Conservation (phyloP, 1,140 invertebrate species). For the Drosophila gunungcola region DNA sequence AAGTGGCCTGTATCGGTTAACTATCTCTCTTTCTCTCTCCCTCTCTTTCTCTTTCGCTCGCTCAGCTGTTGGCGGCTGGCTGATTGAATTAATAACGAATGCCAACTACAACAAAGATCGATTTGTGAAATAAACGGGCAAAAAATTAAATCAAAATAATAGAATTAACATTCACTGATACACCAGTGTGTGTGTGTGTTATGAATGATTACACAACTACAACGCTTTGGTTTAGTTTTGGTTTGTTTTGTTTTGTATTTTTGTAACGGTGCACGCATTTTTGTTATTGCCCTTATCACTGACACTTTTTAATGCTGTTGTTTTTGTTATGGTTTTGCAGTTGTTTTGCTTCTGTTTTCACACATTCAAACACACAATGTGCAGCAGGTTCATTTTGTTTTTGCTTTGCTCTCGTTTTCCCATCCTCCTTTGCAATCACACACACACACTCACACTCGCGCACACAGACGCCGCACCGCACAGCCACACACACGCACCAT, state of each 20-base stretch:
- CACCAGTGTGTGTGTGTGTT: slow-evolving; percentile 1
- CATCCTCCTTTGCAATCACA: slow-evolving; percentile 55
- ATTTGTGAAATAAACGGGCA: slow-evolving; percentile 49
- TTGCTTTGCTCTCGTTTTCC: slow-evolving; percentile 38
- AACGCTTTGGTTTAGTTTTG: slow-evolving; percentile 41
- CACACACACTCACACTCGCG: slow-evolving; percentile 25
- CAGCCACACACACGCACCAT: slow-evolving; percentile 32
- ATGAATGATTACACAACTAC: slow-evolving; percentile 62
- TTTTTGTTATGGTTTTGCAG: slow-evolving; percentile 16
- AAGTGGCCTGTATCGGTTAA: slow-evolving; percentile 17
- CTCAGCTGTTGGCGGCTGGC: slow-evolving; percentile 56
- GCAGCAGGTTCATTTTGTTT: slow-evolving; percentile 27
- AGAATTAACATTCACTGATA: slow-evolving; percentile 56
- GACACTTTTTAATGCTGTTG: slow-evolving; percentile 3
- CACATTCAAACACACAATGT: slow-evolving; percentile 6
- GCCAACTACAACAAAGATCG: slow-evolving; percentile 79
- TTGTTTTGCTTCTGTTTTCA: slow-evolving; percentile 35
- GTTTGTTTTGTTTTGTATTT: slow-evolving; percentile 56
- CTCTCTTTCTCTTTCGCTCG: slow-evolving; percentile 13
- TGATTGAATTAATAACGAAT: slow-evolving; percentile 83
- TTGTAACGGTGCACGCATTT: slow-evolving; percentile 25
- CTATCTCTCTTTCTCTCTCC: slow-evolving; percentile 16
- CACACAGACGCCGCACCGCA: slow-evolving; percentile 31
- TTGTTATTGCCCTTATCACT: slow-evolving; percentile 18
- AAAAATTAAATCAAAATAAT: slow-evolving; percentile 64